Conservation (phyloP, 2,797 vertebrate species). For the Rhinogobio ventralis region DNA sequence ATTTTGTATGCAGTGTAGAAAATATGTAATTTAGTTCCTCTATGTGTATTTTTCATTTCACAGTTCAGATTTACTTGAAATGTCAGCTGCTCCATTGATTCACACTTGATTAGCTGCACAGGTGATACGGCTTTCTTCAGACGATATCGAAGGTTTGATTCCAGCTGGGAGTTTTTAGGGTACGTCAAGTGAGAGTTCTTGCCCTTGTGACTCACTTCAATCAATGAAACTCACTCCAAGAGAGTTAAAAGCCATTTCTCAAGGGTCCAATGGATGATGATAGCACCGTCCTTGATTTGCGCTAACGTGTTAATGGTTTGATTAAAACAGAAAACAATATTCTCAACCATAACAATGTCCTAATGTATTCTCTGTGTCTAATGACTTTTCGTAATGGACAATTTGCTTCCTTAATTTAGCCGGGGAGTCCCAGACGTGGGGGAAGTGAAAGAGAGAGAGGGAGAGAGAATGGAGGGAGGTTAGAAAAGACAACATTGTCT, state of each 20-base stretch:
- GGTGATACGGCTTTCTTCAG: not conserved
- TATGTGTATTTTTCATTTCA: constrained; percentile 25
- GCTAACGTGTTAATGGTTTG: constrained; percentile 64
- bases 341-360: constrained; percentile 64
- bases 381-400: constrained; percentile 67
- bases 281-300: constrained; percentile 60
- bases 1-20: constrained; percentile 27
- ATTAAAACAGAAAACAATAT: constrained; percentile 67
- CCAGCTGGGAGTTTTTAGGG: constrained; percentile 15
- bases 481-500: constrained; percentile 45
- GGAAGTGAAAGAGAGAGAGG: constrained; percentile 17
- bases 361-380: constrained; percentile 65
- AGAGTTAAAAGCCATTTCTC: constrained; percentile 43
- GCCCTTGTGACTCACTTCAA: constrained; percentile 32
- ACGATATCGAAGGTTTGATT: not conserved
- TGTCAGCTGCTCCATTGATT: constrained; percentile 31
- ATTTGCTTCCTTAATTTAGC: constrained; percentile 66
- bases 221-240: constrained; percentile 50
- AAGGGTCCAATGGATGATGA: constrained; percentile 54
- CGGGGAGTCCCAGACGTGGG: constrained; percentile 57
- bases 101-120: constrained; percentile 9
- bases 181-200: not conserved
- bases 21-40: constrained; percentile 30
- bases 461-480: constrained; percentile 14
- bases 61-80: constrained; percentile 28